Conservation (phyloP, 1,140 invertebrate species). For the Ylistrum balloti region DNA sequence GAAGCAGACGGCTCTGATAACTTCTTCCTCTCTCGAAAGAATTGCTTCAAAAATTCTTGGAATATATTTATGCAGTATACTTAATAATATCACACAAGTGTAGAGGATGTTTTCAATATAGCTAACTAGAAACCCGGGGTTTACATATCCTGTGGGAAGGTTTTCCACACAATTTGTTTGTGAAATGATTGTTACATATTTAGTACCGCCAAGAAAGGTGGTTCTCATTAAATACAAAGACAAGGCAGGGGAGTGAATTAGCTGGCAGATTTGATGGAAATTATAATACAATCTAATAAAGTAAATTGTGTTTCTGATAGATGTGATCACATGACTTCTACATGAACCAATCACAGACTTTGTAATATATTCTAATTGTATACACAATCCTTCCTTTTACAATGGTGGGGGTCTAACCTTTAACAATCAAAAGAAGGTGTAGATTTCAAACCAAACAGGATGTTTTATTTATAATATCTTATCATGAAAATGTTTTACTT, state of each 20-base stretch:
- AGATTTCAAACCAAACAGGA: not conserved
- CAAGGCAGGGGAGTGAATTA: not conserved
- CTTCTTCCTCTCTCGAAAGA: not conserved
- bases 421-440: not conserved
- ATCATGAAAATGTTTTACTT: no score
- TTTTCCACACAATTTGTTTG: conserved; percentile 22
- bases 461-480: no score
- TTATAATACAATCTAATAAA: not conserved
- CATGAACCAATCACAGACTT: not conserved
- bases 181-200: conserved; percentile 11
- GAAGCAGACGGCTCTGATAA: conserved; percentile 21
- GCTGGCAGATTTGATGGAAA: not conserved
- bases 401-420: not conserved
- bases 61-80: conserved; percentile 19
- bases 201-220: not conserved
- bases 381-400: not conserved
- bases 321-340: not conserved
- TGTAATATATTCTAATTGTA: not conserved
- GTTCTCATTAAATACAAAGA: conserved; percentile 27
- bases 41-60: conserved; percentile 26
- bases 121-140: not conserved
- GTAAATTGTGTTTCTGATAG: not conserved
- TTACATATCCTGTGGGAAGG: conserved; percentile 4
- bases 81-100: conserved; percentile 15
- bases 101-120: conserved; percentile 21